Evolutionary conservation across 2,113 vertebrate genomes (phyloP).

Genomic region (Odocoileus virginianus): DNA sequence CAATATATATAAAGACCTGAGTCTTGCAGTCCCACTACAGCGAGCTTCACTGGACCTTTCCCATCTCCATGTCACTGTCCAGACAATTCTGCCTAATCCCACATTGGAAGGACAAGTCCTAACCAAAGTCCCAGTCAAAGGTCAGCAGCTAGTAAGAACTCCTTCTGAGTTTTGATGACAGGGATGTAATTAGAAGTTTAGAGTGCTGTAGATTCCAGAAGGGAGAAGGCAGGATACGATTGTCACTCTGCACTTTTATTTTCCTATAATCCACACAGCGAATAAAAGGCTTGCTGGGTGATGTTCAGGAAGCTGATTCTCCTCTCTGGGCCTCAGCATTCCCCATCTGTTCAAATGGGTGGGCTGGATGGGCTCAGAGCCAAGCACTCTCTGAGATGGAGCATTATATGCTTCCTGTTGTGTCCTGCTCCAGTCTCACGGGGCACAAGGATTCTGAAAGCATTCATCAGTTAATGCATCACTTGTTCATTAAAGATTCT

Average conservation of each 20-base stretch:
- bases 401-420: not conserved
- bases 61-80: not conserved
- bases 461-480: slow-evolving; percentile 58
- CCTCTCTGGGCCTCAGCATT: not conserved
- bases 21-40: fast-evolving
- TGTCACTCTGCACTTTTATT: not conserved
- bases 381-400: not conserved
- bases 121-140: not conserved
- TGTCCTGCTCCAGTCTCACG: not conserved
- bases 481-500: slow-evolving; percentile 62
- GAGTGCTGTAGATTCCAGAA: not conserved
- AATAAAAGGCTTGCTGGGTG: not conserved
- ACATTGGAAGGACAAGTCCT: not conserved
- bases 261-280: not conserved
- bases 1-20: not conserved
- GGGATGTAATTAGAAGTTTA: not conserved
- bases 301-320: not conserved
- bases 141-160: not conserved
- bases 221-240: too few species aligned
- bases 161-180: not conserved
- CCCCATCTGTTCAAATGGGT: slow-evolving; percentile 26
- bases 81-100: too few species aligned
- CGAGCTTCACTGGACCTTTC: fast-evolving
- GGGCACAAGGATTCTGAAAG: slow-evolving; percentile 51
- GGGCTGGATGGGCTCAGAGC: not conserved